These are phyloP conservation scores for Hassar affinis DNA, from an alignment of 2,113 vertebrate species.

Conservation along the genomic window DNA sequence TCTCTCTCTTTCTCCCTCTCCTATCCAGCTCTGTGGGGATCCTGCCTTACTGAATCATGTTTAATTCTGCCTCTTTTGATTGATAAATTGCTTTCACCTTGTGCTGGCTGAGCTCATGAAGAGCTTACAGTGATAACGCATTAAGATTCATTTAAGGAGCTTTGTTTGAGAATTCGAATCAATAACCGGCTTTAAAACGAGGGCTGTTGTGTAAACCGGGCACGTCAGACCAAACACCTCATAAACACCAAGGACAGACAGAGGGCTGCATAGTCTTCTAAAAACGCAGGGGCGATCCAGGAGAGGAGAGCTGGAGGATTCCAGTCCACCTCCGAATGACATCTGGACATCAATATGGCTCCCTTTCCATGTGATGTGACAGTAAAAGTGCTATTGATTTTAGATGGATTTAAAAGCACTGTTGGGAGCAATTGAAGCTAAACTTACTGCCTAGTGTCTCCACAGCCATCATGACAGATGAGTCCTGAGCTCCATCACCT, in stretches of 20 bases:
- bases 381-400: constrained; percentile 78
- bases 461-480: constrained; percentile 62
- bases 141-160: constrained; percentile 63
- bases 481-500: constrained; percentile 58
- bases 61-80: constrained; percentile 48
- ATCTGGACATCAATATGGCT: constrained; percentile 72
- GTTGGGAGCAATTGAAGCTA: constrained; percentile 77
- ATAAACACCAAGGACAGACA: constrained; percentile 38
- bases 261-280: constrained; percentile 54
- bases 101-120: constrained; percentile 34
- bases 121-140: constrained; percentile 59
- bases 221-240: constrained; percentile 49
- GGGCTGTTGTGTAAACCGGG: constrained; percentile 51
- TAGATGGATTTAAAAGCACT: constrained; percentile 71
- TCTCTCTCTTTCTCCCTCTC: neutral
- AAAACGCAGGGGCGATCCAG: constrained; percentile 55
- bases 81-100: constrained; percentile 50
- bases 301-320: constrained; percentile 62
- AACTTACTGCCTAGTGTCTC: constrained; percentile 69
- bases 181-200: constrained; percentile 56
- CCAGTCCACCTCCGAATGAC: constrained; percentile 68
- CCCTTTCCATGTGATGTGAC: constrained; percentile 66
- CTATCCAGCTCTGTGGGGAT: neutral
- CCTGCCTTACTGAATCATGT: constrained; percentile 46
- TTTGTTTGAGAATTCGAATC: constrained; percentile 57